Conservation (phyloP, 2,113 vertebrate genomes). For the Paradoxurus hermaphroditus region DNA sequence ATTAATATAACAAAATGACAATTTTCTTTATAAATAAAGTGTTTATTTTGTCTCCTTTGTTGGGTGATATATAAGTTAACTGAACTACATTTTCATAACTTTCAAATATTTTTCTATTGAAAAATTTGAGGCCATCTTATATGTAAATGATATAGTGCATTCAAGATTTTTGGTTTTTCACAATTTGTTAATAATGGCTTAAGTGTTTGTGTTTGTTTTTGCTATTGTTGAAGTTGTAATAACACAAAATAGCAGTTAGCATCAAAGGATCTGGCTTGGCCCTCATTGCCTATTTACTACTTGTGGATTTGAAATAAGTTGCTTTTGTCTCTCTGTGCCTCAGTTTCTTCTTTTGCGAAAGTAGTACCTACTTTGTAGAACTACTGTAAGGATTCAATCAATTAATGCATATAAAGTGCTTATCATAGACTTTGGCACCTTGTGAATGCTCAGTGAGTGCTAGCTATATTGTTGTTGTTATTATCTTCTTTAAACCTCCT, state of each 20-base stretch:
- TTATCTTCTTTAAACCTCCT: neutral
- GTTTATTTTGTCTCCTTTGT: neutral
- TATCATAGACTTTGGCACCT: neutral
- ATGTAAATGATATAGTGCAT: neutral
- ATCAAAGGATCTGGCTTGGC: fast-evolving
- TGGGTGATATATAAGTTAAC: neutral
- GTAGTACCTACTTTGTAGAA: fast-evolving
- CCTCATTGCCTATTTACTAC: fast-evolving
- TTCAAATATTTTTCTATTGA: neutral
- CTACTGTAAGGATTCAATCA: neutral
- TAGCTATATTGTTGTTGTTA: neutral
- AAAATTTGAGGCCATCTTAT: neutral
- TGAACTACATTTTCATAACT: neutral
- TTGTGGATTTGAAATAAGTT: neutral
- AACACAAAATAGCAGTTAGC: neutral
- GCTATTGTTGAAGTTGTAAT: neutral
- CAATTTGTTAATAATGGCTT: neutral
- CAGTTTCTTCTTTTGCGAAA: neutral
- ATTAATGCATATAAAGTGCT: neutral
- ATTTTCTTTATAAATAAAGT: neutral
- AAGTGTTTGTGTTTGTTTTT: neutral
- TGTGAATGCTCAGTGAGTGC: neutral
- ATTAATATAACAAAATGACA: neutral
- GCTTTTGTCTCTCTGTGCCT: neutral
- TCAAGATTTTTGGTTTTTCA: neutral